Conservation (phyloP, 2,888 invertebrate species). For the Creontiades dilutus region DNA sequence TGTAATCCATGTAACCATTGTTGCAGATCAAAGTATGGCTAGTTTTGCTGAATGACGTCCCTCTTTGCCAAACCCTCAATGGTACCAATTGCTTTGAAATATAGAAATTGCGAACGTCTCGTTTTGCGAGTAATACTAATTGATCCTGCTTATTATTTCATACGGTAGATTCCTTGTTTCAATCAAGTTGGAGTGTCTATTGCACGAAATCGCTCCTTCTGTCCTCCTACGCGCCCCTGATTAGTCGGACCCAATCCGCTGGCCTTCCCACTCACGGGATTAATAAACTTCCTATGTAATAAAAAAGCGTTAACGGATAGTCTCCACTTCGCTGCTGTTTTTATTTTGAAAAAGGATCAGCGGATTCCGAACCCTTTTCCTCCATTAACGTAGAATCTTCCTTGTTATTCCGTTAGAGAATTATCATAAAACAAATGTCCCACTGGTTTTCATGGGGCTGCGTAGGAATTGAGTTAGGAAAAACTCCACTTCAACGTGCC, state of each 20-base stretch:
- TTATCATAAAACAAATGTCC: neutral
- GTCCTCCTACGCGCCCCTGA: neutral
- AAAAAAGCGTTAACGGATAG: neutral
- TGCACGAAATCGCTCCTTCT: neutral
- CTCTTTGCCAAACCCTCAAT: too few relatives aligned
- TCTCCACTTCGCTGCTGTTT: neutral
- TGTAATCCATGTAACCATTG: too few relatives aligned
- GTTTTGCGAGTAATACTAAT: too few relatives aligned
- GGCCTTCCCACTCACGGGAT: neutral
- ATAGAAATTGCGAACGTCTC: too few relatives aligned
- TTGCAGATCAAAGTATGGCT: too few relatives aligned
- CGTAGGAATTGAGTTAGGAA: neutral
- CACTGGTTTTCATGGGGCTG: neutral
- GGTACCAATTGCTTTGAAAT: too few relatives aligned
- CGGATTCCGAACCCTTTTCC: neutral
- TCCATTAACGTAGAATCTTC: neutral
- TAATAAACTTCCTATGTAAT: conserved; percentile 24
- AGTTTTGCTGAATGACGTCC: too few relatives aligned
- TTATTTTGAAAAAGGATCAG: neutral
- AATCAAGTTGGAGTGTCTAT: neutral
- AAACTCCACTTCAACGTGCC: too few relatives aligned
- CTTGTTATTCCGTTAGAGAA: neutral
- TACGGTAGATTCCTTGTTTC: neutral
- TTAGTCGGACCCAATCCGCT: neutral
- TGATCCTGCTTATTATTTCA: too few relatives aligned